Conservation (phyloP, 2,888 invertebrate species). For the Serripes groenlandicus region DNA sequence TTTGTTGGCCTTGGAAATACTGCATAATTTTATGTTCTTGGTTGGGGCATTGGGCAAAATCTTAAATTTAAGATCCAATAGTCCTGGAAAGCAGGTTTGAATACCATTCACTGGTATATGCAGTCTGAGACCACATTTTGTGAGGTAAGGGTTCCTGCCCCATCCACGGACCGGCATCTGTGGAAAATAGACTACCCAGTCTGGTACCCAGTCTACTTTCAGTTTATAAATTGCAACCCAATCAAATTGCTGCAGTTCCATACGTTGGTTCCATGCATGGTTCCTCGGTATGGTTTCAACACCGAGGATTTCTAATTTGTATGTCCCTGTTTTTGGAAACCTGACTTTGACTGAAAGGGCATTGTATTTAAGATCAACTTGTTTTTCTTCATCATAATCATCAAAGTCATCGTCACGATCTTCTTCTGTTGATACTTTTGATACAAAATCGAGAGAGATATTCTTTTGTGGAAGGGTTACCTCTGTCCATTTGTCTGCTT, state of each 20-base stretch:
- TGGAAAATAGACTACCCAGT: constrained; percentile 73
- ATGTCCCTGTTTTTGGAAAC: constrained; percentile 74
- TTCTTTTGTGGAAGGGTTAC: background rate
- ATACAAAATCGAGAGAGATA: background rate
- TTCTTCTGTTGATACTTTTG: background rate
- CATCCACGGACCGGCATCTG: constrained; percentile 77
- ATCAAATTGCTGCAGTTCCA: constrained; percentile 52
- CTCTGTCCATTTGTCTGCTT: constrained; percentile 27
- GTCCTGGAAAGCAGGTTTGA: constrained; percentile 40
- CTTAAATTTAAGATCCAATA: constrained; percentile 45
- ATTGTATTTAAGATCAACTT: background rate
- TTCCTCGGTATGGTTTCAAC: too few relatives aligned
- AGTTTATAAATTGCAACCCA: constrained; percentile 76
- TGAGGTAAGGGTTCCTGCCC: constrained; percentile 75
- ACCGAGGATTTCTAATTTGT: constrained; percentile 80
- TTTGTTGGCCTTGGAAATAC: background rate
- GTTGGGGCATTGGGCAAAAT: constrained; percentile 37
- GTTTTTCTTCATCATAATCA: background rate
- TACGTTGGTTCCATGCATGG: too few relatives aligned
- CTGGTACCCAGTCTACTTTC: constrained; percentile 61
- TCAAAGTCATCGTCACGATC: constrained; percentile 44
- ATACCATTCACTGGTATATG: constrained; percentile 41
- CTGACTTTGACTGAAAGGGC: constrained; percentile 56
- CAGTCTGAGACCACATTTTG: constrained; percentile 55
- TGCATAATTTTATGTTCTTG: constrained; percentile 32